phyloP scores from a whole-genome alignment of 2,888 invertebrate species.

The Parnassius apollo region DNA sequence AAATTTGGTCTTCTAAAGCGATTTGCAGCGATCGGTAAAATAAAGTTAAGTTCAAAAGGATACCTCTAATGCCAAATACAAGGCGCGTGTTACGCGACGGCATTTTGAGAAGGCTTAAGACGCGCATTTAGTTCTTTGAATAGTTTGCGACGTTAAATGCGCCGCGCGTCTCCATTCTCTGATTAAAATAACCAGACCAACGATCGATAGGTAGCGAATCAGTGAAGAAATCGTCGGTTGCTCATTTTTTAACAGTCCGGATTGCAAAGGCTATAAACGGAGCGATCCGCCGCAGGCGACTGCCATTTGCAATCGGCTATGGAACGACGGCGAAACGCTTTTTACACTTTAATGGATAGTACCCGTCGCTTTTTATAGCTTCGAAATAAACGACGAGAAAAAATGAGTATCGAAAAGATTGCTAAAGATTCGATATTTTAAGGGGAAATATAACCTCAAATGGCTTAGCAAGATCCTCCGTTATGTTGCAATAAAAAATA shows the following conservation, averaged over 20 bases:
- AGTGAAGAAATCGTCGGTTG: slow-evolving; percentile 64
- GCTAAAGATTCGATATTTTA: no score
- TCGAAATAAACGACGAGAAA: slow-evolving; percentile 5
- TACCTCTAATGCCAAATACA: slow-evolving; percentile 43
- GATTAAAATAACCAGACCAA: slow-evolving; percentile 49
- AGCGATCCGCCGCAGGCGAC: slow-evolving; percentile 66
- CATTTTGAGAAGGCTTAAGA: slow-evolving; percentile 54
- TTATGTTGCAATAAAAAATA: no score
- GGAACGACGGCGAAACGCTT: slow-evolving; percentile 76
- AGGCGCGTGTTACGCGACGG: slow-evolving; percentile 55
- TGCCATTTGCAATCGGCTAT: slow-evolving; percentile 80
- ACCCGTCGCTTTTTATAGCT: slow-evolving; percentile 64
- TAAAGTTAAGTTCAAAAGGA: slow-evolving; percentile 27
- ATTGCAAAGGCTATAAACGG: slow-evolving; percentile 77
- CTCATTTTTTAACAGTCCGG: slow-evolving; percentile 72
- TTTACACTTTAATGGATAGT: slow-evolving; percentile 78
- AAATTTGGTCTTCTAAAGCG: slow-evolving; percentile 4
- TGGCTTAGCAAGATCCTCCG: no score
- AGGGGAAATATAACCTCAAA: no score
- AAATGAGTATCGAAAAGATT: neutral
- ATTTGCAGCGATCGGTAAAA: slow-evolving; percentile 9
- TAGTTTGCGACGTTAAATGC: slow-evolving; percentile 50
- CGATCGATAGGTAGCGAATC: slow-evolving; percentile 63
- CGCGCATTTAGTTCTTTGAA: slow-evolving; percentile 43
- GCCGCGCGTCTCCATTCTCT: slow-evolving; percentile 45